Evolutionary conservation across 2,113 vertebrate genomes (phyloP).

Genomic region (Glaucidium brasilianum): DNA sequence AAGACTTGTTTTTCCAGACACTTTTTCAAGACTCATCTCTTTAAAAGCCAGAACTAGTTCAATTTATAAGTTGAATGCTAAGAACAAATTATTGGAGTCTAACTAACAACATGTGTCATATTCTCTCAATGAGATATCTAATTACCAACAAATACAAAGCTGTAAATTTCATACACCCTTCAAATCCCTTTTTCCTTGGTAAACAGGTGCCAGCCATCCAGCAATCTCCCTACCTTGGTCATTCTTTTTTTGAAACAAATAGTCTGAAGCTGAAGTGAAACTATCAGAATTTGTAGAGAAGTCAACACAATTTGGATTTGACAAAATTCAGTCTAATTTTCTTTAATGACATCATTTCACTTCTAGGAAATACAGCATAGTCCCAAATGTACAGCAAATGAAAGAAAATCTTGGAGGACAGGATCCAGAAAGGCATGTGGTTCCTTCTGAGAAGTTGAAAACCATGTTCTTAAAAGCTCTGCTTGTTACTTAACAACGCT

Average conservation of each 20-base stretch:
- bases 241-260: not conserved
- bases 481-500: not conserved
- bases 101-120: not conserved
- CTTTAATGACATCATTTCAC: not conserved
- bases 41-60: constrained; percentile 65
- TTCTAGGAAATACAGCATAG: not conserved
- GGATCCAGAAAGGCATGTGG: not conserved
- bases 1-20: constrained; percentile 72
- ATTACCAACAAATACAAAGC: not conserved
- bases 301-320: not conserved
- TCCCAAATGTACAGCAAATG: not conserved
- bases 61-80: constrained; percentile 38
- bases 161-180: not conserved
- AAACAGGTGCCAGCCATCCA: not conserved
- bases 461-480: constrained; percentile 49
- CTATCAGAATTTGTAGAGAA: not conserved
- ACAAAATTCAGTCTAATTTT: not conserved
- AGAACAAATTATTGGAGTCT: not conserved
- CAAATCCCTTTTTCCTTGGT: not conserved
- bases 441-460: constrained; percentile 22
- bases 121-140: not conserved
- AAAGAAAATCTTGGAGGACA: not conserved
- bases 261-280: not conserved
- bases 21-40: constrained; percentile 60
- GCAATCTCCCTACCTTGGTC: not conserved